Conservation (phyloP, 1,140 invertebrate genomes). For the Drosophila ercepeae region DNA sequence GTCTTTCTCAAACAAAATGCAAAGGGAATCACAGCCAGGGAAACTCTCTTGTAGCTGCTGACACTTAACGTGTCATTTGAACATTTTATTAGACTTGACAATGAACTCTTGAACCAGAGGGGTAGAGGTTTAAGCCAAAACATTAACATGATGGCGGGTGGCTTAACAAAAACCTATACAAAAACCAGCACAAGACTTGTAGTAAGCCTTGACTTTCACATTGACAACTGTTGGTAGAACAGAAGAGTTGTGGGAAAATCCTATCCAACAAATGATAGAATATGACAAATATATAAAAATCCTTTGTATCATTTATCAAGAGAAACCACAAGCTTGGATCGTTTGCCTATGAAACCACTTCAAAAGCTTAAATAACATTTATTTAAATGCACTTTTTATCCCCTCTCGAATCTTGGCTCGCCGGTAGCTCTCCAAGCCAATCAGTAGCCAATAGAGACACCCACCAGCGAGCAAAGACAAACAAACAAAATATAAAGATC, state of each 20-base stretch:
- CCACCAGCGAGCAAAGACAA: constrained; percentile 31
- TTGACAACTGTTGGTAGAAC: constrained; percentile 39
- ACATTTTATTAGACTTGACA: constrained; percentile 82
- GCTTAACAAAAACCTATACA: constrained; percentile 19
- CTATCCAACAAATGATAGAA: not conserved
- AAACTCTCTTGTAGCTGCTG: constrained; percentile 62
- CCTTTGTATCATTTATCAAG: not conserved
- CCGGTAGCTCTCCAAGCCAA: constrained; percentile 30
- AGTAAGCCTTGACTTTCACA: constrained; percentile 58
- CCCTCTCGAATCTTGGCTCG: not conserved
- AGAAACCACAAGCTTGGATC: not conserved
- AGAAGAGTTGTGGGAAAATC: constrained; percentile 20
- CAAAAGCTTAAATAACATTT: constrained; percentile 25
- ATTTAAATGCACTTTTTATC: constrained; percentile 15
- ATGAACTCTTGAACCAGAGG: constrained; percentile 73
- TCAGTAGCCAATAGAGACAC: constrained; percentile 46
- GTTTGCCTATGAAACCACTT: constrained; percentile 20
- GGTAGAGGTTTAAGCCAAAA: constrained; percentile 9
- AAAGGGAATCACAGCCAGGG: constrained; percentile 25
- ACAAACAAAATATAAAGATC: constrained; percentile 41
- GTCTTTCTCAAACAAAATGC: constrained; percentile 46
- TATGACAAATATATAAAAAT: not conserved
- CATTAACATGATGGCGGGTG: constrained; percentile 38
- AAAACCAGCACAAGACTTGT: constrained; percentile 16
- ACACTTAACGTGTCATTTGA: constrained; percentile 80